Percentiles rank a stretch among this genome's conserved stretches.
Conservation (phyloP, 2,113 vertebrate species). For the Gorsachius goisagi region DNA sequence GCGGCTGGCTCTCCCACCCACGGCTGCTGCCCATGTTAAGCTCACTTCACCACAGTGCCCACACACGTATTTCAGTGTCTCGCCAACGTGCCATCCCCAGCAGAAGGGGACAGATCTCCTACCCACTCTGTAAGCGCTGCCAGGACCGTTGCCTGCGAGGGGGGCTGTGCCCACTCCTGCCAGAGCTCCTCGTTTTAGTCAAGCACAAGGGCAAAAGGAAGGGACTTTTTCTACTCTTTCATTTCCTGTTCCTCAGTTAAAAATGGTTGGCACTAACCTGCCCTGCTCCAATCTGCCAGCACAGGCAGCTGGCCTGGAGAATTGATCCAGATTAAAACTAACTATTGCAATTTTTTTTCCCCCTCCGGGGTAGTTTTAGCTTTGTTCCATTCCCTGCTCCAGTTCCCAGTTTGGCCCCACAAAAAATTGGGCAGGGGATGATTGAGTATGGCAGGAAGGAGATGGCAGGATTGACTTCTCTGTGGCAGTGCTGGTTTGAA, state of each 20-base stretch:
- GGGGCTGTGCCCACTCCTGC: neutral
- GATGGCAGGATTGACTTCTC: neutral
- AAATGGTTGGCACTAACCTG: constrained; percentile 6
- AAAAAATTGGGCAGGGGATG: neutral
- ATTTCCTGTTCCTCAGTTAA: neutral
- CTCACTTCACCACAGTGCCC: neutral
- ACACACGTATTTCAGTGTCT: neutral
- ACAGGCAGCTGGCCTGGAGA: constrained; percentile 30
- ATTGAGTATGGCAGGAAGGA: neutral
- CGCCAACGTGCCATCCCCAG: neutral
- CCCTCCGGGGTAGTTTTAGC: neutral
- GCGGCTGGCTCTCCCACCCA: neutral
- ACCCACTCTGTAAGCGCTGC: neutral
- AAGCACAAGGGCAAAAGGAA: neutral
- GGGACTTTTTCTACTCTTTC: neutral
- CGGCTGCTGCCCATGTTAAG: neutral
- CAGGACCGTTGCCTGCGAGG: neutral
- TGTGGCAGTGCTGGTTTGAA: neutral
- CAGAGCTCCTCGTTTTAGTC: neutral
- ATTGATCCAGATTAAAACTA: constrained; percentile 47
- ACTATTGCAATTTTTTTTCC: neutral
- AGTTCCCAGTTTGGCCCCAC: neutral
- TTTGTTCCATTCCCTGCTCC: neutral
- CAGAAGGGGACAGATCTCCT: neutral
- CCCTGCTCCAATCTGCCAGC: constrained; percentile 2